Evolutionary conservation across 2,113 vertebrate species (phyloP).

Genomic region (Elanus axillaris): DNA sequence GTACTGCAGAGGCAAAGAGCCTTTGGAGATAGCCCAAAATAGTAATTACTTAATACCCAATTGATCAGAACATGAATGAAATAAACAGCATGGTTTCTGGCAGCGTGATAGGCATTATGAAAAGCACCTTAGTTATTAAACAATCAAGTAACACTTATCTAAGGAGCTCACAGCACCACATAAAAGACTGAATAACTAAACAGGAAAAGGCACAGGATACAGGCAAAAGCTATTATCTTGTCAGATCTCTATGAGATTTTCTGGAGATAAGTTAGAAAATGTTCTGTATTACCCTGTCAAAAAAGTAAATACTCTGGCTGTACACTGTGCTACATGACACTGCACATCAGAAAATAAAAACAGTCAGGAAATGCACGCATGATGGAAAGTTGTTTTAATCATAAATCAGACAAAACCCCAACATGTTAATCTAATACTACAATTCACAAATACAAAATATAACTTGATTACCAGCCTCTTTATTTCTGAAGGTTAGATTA

Average conservation of each 20-base stretch:
- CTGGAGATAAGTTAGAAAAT: slow-evolving; percentile 58
- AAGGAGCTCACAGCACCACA: slow-evolving; percentile 51
- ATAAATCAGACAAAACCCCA: neutral
- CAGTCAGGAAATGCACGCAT: neutral
- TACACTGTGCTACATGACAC: neutral
- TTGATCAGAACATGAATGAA: slow-evolving; percentile 59
- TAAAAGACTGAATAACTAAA: slow-evolving; percentile 56
- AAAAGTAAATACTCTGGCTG: slow-evolving; percentile 30
- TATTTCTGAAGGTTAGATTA: neutral
- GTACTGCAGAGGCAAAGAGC: slow-evolving; percentile 12
- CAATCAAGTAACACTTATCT: slow-evolving; percentile 60
- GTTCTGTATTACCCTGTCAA: slow-evolving; percentile 55
- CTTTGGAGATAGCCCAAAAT: slow-evolving; percentile 38
- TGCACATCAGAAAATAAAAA: neutral
- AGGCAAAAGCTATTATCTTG: slow-evolving; percentile 61
- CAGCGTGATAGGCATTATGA: slow-evolving; percentile 39
- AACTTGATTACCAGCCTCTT: neutral
- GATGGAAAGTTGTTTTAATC: neutral
- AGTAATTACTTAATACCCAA: slow-evolving; percentile 57
- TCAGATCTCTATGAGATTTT: slow-evolving; percentile 59
- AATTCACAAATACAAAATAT: neutral
- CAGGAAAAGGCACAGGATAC: slow-evolving; percentile 40
- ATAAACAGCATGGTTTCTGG: slow-evolving; percentile 40
- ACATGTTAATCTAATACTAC: neutral
- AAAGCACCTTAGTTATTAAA: slow-evolving; percentile 61